Percentiles rank a stretch among this genome's conserved stretches.
phyloP scores from a whole-genome alignment of 1,140 invertebrate species.

The Grapholita molesta region DNA sequence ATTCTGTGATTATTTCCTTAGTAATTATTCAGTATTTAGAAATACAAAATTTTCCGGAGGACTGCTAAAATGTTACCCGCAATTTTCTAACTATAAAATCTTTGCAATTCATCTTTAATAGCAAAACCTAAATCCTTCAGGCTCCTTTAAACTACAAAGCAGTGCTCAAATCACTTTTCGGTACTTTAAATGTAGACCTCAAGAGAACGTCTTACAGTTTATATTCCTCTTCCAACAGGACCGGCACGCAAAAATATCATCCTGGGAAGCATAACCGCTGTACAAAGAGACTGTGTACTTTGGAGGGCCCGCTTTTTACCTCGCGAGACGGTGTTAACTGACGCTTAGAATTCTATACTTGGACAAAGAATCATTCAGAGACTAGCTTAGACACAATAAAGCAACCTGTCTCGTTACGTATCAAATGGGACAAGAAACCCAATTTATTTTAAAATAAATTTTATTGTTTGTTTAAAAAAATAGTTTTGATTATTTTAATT shows the following conservation, averaged over 20 bases:
- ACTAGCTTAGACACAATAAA: not conserved
- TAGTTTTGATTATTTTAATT: too few relatives aligned
- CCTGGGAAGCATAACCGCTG: constrained; percentile 3
- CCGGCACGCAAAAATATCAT: constrained; percentile 13
- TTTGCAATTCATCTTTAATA: not conserved
- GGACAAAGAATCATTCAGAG: not conserved
- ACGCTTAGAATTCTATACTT: not conserved
- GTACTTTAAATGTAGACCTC: not conserved
- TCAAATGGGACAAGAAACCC: too few relatives aligned
- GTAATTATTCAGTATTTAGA: too few relatives aligned
- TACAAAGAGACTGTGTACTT: constrained; percentile 18
- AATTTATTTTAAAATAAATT: too few relatives aligned
- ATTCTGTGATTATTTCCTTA: too few relatives aligned
- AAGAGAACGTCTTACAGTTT: not conserved
- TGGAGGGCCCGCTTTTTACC: constrained; percentile 17
- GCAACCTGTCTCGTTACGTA: not conserved
- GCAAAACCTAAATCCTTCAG: not conserved
- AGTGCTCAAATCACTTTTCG: not conserved
- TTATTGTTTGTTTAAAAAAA: too few relatives aligned
- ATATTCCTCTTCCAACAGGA: not conserved
- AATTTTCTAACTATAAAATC: not conserved
- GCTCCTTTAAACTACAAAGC: not conserved
- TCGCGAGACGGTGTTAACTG: not conserved
- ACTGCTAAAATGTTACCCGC: too few relatives aligned
- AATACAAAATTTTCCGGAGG: too few relatives aligned